phyloP scores from a whole-genome alignment of 1,140 invertebrate genomes.

The Drosophila santomea region DNA sequence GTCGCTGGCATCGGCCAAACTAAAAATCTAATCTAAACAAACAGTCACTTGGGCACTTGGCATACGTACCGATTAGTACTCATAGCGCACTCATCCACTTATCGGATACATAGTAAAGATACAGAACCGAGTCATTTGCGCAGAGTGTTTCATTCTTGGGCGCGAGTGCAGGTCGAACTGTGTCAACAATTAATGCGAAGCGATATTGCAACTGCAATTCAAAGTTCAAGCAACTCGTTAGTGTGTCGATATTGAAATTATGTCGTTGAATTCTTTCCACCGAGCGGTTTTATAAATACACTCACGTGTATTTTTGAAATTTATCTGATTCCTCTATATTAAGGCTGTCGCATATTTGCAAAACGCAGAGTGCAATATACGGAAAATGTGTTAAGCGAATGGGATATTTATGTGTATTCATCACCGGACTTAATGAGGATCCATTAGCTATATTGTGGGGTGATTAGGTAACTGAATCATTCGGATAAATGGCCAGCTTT shows the following conservation, averaged over 20 bases:
- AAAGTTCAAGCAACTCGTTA: slow-evolving; percentile 67
- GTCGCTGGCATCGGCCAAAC: slow-evolving; percentile 4
- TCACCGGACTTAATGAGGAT: slow-evolving; percentile 3
- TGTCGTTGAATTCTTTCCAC: slow-evolving; percentile 42
- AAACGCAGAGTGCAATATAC: slow-evolving; percentile 59
- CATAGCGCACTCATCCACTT: neutral
- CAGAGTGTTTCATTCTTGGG: slow-evolving; percentile 27
- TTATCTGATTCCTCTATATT: slow-evolving; percentile 42
- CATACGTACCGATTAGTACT: slow-evolving; percentile 7
- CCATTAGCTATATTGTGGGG: slow-evolving; percentile 7
- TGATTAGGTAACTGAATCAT: slow-evolving; percentile 19
- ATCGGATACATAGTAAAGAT: neutral
- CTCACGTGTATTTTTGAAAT: slow-evolving; percentile 18
- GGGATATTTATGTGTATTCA: slow-evolving; percentile 11
- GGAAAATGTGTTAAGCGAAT: slow-evolving; percentile 56
- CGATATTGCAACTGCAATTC: slow-evolving; percentile 40
- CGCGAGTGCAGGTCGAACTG: slow-evolving; percentile 28
- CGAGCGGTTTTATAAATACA: slow-evolving; percentile 18
- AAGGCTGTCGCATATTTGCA: slow-evolving; percentile 38
- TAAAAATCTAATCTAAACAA: slow-evolving; percentile 40
- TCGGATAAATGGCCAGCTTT: neutral
- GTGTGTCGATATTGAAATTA: slow-evolving; percentile 76
- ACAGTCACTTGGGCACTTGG: slow-evolving; percentile 34
- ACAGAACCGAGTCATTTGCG: slow-evolving; percentile 17
- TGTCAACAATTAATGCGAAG: slow-evolving; percentile 43